Evolutionary conservation across 2,113 vertebrate genomes (phyloP).

Genomic region (Nansenia antarctica): DNA sequence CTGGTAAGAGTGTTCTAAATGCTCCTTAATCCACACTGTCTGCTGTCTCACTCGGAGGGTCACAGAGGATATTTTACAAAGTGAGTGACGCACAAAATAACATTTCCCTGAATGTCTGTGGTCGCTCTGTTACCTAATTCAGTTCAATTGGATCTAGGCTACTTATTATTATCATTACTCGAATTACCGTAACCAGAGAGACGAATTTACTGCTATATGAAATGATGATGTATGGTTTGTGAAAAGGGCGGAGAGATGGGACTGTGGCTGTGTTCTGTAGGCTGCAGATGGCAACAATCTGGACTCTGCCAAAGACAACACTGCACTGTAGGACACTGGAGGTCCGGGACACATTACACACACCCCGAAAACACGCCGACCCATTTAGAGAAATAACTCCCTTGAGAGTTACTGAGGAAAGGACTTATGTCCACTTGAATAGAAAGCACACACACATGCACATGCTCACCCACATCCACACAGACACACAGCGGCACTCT

Average conservation of each 20-base stretch:
- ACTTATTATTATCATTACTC: not conserved
- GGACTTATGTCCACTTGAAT: not conserved
- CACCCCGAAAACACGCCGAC: not conserved
- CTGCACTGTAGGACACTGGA: not conserved
- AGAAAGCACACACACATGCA: not conserved
- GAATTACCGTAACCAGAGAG: not conserved
- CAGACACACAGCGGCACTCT: not conserved
- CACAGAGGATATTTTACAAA: not conserved
- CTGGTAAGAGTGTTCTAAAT: not conserved
- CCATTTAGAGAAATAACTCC: not conserved
- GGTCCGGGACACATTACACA: constrained; percentile 7
- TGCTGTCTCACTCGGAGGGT: not conserved
- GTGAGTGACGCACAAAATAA: not conserved
- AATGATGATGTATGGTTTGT: not conserved
- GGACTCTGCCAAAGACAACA: not conserved
- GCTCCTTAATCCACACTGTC: not conserved
- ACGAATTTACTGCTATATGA: not conserved
- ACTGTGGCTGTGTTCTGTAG: not conserved
- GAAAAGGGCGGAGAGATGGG: not conserved
- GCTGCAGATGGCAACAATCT: constrained; percentile 7
- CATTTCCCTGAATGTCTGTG: not conserved
- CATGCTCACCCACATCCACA: not conserved
- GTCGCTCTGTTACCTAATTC: not conserved
- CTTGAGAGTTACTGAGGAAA: not conserved
- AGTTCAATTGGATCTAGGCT: not conserved